Evolutionary conservation across 1,140 invertebrate species (phyloP), one percentile per base, ranked within the genome.

Genomic region (Scaptomyza pallida): DNA sequence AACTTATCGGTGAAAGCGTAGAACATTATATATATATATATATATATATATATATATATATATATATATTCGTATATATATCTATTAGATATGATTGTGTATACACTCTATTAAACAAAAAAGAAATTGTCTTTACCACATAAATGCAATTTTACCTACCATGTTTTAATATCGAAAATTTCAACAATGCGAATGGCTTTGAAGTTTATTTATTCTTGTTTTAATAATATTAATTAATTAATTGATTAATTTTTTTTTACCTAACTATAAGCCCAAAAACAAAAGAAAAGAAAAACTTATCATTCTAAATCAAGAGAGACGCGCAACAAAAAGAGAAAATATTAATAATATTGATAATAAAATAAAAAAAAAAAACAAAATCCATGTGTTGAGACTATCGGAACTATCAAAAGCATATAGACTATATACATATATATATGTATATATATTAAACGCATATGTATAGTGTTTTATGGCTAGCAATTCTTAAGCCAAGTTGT

Each of bases 381-480:
- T 45, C 26, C 56, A 72, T 59, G 63, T 59, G 48, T 57, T 72
- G 37, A 57, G 63, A 72, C 61, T 45, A 67, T 72, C 64, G 69
- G 19, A 52, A 48, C 55, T 71, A 51, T 64, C 44, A 43, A 70
- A 56, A 57, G 62, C 52, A 68, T 69, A 75, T 62, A 60, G 48
- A 68, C 68, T 60, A 72, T 60, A 75, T 67, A 69, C 8, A 30
- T 30, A 26, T 5, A 21, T n/a, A n/a, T n/a, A n/a, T n/a, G n/a
- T n/a, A n/a, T n/a, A 6, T 26, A 26, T 68, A 52, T 44, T 40
- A 72, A 52, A 33, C 50, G 17, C 44, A 26, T 72, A 51, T 59
- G 56, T 69, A 69, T 69, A 70, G 63, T 61, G 40, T 48, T 37
- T 69, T 63, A 72, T 69, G 51, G 64, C 63, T 69, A 72, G 55